Conservation (phyloP, 2,797 vertebrate species). For the Melanotaenia maccullochi region DNA sequence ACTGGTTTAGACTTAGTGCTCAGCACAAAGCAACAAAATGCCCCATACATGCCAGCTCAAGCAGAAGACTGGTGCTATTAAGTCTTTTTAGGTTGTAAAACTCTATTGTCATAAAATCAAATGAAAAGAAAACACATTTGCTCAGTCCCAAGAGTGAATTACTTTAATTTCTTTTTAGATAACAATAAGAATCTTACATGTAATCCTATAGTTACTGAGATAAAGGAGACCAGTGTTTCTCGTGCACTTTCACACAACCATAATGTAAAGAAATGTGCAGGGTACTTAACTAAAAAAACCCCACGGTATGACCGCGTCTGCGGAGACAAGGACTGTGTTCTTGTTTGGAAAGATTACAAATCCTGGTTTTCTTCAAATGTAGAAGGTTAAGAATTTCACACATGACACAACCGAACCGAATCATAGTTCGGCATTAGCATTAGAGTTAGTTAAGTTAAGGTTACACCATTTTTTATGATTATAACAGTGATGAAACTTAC, state of each 20-base stretch:
- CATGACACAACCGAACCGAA: background rate
- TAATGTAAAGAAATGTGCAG: background rate
- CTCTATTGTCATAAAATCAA: constrained; percentile 16
- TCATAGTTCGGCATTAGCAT: no score
- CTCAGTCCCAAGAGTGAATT: background rate
- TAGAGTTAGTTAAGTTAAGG: no score
- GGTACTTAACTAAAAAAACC: background rate
- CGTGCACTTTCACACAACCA: background rate
- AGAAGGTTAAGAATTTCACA: background rate
- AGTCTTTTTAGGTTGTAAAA: constrained; percentile 13
- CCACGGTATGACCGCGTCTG: background rate
- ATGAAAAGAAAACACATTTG: background rate
- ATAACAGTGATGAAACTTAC: no score
- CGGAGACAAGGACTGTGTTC: background rate
- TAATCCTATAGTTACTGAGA: background rate
- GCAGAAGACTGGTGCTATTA: constrained; percentile 10
- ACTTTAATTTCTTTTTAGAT: background rate
- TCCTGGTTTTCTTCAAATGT: background rate
- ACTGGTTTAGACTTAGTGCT: constrained; percentile 53
- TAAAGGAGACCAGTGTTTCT: background rate
- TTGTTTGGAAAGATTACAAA: background rate
- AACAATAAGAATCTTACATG: background rate
- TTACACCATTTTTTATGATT: no score
- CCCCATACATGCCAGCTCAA: constrained; percentile 13
- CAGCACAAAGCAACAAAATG: constrained; percentile 27